Percentiles rank a stretch among this genome's conserved stretches.
Conservation (phyloP, 2,113 vertebrate species). For the Oryctolagus cuniculus region mOryCun1.1 NC_091448.1:13531001-13531500, state of each 20-base stretch:
- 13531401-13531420: slow-evolving; percentile 2
- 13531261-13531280: background rate
- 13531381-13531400: slow-evolving; percentile 9
- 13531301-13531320: background rate
- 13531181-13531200: background rate
- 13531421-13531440: background rate
- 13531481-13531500: background rate
- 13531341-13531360: slow-evolving; percentile 45
- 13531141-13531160: background rate
- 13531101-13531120: background rate
- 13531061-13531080: background rate
- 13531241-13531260: slow-evolving; percentile 39
- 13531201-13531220: slow-evolving; percentile 13
- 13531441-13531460: background rate
- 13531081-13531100: background rate
- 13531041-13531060: background rate
- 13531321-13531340: background rate
- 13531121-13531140: background rate
- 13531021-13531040: background rate
- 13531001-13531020: background rate
- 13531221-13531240: background rate
- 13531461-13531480: background rate
- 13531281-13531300: background rate
- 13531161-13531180: background rate
- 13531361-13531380: slow-evolving; percentile 53